A percentile compares a stretch with the other conserved stretches of the same genome.
Evolutionary conservation across 2,797 vertebrate genomes (phyloP).

Genomic region (Capromys pilorides): DNA sequence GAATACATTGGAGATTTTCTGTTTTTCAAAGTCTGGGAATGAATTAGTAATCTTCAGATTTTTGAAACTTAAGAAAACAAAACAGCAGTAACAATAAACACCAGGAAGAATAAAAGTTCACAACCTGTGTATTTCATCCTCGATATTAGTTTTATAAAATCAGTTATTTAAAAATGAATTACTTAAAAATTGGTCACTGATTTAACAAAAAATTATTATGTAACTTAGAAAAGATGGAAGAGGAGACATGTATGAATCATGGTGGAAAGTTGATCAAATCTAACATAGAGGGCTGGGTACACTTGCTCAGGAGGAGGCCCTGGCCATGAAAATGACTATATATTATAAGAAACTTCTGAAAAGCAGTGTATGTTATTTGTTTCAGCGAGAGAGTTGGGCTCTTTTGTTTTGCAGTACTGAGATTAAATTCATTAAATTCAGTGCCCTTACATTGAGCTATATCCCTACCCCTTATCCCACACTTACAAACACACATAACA

Average conservation of each 20-base stretch:
- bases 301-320: neutral
- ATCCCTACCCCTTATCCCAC: neutral
- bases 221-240: neutral
- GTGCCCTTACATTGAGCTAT: neutral
- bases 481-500: neutral
- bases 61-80: slow-evolving; percentile 3
- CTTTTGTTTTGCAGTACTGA: neutral
- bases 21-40: neutral
- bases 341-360: neutral
- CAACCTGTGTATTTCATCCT: neutral
- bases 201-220: slow-evolving; percentile 8
- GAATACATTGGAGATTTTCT: neutral
- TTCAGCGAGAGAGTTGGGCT: neutral
- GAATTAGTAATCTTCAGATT: neutral
- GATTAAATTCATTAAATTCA: neutral
- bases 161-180: slow-evolving; percentile 1
- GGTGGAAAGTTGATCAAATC: neutral
- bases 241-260: neutral
- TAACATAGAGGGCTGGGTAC: neutral
- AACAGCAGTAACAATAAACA: neutral
- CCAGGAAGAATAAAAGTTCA: neutral
- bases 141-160: neutral
- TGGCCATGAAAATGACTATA: neutral
- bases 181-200: neutral
- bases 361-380: neutral